Base-by-base conservation (phyloP, 2,888 invertebrate genomes). In the Stenichneumon culpator region DNA sequence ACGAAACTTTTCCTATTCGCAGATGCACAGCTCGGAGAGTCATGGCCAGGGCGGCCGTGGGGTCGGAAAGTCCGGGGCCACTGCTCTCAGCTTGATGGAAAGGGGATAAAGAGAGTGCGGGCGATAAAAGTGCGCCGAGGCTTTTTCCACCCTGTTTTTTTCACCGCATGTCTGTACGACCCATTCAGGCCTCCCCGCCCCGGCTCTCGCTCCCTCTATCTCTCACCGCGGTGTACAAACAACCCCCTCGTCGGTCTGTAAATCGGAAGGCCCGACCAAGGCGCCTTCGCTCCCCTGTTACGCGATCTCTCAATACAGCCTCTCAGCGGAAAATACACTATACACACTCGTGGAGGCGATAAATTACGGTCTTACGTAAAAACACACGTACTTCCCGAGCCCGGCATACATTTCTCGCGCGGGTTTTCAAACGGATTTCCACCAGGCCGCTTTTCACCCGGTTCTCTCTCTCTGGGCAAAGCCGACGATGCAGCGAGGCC, bases 101-200 rank as follows among this genome's bases (percentile, higher is more conserved):
- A 63, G 60, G 60, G 60, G 60, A 63, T 44, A 63, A 74, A 74
- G 74, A 57, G 39, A 72, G 54, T 57, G 74, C 47, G 47, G 63
- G 63, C 47, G 63, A 74, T 74, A 63, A 60, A 60, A 74, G 60
- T 74, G 44, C 74, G 28, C 28, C 63, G 32, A 74, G 47, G 47
- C 32, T 60, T 73, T 72, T 57, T 74, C 44, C 1, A 60, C n/a
- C 14, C n/a, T 2, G 63, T 28, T 44, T 39, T 36, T 57, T 39
- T n/a, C 28, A 28, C 60, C 60, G 28, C 60, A 16, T 28, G 28
- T 60, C 60, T 60, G 16, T 32, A 32, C 60, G 44, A 28, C 60
- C 60, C 60, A 32, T 28, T 25, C 60, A 32, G 28, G 5, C 32
- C 60, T 28, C n/a, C 6, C 14, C 14, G 5, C n/a, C 60, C 16